Conservation (phyloP, 2,797 vertebrate genomes). For the Anguilla obscura region DNA sequence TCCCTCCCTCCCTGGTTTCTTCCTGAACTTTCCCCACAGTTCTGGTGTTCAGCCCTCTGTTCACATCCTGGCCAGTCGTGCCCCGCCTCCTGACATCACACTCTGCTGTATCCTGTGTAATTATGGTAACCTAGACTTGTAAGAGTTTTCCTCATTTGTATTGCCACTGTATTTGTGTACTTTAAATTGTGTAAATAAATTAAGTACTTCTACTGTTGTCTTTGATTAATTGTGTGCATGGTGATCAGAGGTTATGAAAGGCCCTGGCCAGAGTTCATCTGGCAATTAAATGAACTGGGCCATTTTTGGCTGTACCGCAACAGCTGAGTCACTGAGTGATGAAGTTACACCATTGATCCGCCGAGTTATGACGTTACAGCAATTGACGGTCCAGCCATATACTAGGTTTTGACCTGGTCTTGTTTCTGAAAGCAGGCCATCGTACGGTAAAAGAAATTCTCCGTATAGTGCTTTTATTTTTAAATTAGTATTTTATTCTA, state of each 20-base stretch:
- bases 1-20: not conserved
- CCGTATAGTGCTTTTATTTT: no score
- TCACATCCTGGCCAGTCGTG: constrained; percentile 45
- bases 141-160: constrained; percentile 73
- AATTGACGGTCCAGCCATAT: no score
- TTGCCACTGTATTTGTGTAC: constrained; percentile 83
- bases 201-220: constrained; percentile 75
- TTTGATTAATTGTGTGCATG: not conserved
- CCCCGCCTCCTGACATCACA: constrained; percentile 39
- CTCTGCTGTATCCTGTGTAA: constrained; percentile 65
- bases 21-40: constrained; percentile 28
- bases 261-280: constrained; percentile 34
- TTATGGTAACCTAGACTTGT: constrained; percentile 63
- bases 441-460: not conserved
- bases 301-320: no score
- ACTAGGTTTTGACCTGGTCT: no score
- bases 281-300: no score
- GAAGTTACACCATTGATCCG: no score
- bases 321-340: no score
- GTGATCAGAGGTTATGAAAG: not conserved
- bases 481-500: no score
- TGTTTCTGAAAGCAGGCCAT: not conserved
- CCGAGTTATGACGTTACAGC: no score
- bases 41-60: constrained; percentile 37
- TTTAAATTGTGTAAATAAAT: constrained; percentile 93